Evolutionary conservation across 2,113 vertebrate genomes (phyloP), one percentile per base, ranked within the genome.

Genomic region (Corvus moneduloides): DNA sequence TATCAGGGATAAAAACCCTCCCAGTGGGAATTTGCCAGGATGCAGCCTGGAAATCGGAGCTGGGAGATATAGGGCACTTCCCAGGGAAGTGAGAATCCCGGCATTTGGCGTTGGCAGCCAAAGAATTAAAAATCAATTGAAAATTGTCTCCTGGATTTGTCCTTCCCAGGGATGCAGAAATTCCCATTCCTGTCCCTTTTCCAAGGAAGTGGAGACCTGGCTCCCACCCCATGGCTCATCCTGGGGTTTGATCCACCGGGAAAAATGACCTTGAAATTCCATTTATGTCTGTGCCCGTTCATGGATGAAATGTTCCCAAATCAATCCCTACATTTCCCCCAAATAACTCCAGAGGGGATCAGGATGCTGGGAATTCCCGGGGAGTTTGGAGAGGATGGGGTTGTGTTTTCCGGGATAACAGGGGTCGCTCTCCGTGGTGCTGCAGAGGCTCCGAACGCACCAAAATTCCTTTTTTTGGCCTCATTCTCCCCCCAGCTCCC

Each of bases 401-500:
- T 7, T 11, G 9, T 0, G 27, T 1, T 46, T 6, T 63, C 1
- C 28, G 14, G 62, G 62, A 64, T 16, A 22, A 16, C 14, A 14
- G 28, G 20, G 41, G 81, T 15, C 11, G 49, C 68, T 73, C 68
- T 84, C 68, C 68, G 4, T 84, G 81, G 68, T 84, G 68, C 81
- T 84, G 68, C 58, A 39, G 8, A 17, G 32, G 28, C 39, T 54
- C 58, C 0, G 3, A 6, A 54, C 1, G 2, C 48, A 1, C 33
- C 48, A 9, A 63, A 71, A 26, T 22, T 37, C 33, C 9, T 0
- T 9, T 19, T 55, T 39, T 39, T 14, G 11, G 9, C 39, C 39
- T 84, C 49, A 11, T 43, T 61, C 7, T 0, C 11, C 7, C 15
- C 26, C 5, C 56, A 30, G 16, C 37, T 62, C 37, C 26, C 46